Evolutionary conservation across 2,888 invertebrate species (phyloP).

Genomic region (Melikaiella ostensackeni): DNA sequence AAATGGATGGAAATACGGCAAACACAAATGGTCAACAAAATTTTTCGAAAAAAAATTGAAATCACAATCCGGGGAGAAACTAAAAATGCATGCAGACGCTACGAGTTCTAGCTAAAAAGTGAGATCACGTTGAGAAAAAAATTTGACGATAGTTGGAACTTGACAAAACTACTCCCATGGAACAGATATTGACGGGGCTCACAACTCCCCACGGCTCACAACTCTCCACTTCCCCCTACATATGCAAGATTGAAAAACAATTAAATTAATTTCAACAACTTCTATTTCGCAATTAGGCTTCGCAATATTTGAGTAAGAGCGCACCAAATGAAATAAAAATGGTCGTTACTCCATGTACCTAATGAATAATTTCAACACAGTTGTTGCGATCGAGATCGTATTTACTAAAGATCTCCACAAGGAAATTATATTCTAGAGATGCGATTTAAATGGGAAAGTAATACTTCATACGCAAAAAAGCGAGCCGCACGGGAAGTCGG

Average conservation of each 20-base stretch:
- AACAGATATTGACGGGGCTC: too few species aligned
- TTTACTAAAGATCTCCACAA: background rate
- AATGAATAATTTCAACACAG: constrained; percentile 15
- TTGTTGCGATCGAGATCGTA: constrained; percentile 2
- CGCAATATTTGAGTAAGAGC: background rate
- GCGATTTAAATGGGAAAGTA: background rate
- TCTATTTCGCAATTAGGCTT: background rate
- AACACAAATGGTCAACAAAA: too few species aligned
- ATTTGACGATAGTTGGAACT: too few species aligned
- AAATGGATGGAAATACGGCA: too few species aligned
- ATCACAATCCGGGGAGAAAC: too few species aligned
- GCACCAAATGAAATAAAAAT: constrained; percentile 11
- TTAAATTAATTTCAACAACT: background rate
- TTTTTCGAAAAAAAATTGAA: too few species aligned
- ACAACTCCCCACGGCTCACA: too few species aligned
- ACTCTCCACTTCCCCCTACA: too few species aligned
- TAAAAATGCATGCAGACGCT: too few species aligned
- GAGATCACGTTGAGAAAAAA: too few species aligned
- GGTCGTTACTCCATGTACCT: background rate
- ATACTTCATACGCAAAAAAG: background rate
- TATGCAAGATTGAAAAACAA: background rate
- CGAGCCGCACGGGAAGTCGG: background rate
- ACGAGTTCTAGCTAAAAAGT: too few species aligned
- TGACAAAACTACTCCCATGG: too few species aligned
- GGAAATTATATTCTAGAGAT: background rate